phyloP scores from a whole-genome alignment of 2,113 vertebrate species.

The Daphoenositta chrysoptera region DNA sequence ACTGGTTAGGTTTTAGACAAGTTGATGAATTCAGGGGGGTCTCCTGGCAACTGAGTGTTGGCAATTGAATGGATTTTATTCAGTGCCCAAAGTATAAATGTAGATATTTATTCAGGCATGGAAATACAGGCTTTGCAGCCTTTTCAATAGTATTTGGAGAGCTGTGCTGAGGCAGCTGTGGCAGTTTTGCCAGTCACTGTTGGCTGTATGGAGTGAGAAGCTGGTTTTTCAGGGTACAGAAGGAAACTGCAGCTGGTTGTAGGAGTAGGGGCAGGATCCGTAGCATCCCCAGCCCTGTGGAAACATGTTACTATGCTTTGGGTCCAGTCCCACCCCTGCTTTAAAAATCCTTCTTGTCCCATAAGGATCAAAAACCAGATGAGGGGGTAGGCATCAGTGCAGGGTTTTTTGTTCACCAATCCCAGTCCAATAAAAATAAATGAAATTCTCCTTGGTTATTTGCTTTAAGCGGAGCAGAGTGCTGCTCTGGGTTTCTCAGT shows the following conservation, averaged over 20 bases:
- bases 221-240: neutral
- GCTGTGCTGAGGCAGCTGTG: neutral
- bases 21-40: neutral
- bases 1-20: neutral
- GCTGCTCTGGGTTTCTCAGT: neutral
- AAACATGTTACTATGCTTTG: neutral
- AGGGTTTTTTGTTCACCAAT: neutral
- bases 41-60: neutral
- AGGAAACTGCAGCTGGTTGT: neutral
- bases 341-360: neutral
- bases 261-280: fast-evolving
- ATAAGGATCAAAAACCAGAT: neutral
- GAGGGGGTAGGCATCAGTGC: neutral
- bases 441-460: neutral
- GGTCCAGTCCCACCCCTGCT: neutral
- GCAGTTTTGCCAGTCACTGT: neutral
- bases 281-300: neutral
- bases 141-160: neutral
- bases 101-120: neutral
- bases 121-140: neutral
- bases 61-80: neutral
- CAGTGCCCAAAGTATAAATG: neutral
- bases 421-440: constrained; percentile 40
- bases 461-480: neutral
- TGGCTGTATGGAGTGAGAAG: neutral